Evolutionary conservation across 2,113 vertebrate species (phyloP).

Genomic region (Aldabrachelys gigantea): DNA sequence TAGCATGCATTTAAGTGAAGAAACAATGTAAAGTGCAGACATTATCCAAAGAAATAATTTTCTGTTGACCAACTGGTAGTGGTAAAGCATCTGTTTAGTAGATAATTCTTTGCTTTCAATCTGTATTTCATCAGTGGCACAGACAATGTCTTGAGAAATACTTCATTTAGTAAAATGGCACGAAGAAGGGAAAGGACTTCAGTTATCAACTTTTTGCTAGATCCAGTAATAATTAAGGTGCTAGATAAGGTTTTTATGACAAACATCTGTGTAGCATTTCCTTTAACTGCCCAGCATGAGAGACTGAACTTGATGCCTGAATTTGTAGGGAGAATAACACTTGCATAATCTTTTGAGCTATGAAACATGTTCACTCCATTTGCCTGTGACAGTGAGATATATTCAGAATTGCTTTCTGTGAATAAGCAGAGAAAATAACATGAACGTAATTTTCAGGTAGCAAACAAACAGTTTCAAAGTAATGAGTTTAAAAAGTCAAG

Average conservation of each 20-base stretch:
- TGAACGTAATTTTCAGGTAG: background rate
- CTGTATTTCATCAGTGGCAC: background rate
- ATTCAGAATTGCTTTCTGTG: background rate
- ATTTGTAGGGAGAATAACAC: fast-evolving
- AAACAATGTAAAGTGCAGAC: background rate
- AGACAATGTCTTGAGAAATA: background rate
- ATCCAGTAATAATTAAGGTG: background rate
- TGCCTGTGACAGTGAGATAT: background rate
- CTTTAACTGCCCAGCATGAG: background rate
- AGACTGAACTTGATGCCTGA: background rate
- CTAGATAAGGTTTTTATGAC: background rate
- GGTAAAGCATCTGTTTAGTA: background rate
- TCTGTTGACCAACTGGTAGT: background rate
- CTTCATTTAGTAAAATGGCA: background rate
- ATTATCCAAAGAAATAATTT: background rate
- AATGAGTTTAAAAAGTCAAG: background rate
- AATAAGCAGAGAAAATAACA: background rate
- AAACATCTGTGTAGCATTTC: background rate
- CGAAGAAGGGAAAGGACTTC: background rate
- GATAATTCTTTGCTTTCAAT: background rate
- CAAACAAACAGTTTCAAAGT: background rate
- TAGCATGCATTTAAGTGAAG: background rate
- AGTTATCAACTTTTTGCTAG: background rate
- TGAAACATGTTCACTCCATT: background rate
- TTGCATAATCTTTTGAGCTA: background rate